These are phyloP conservation scores for Thymelicus acteon DNA, from an alignment of 2,888 invertebrate genomes.

Conservation along the genomic window DNA sequence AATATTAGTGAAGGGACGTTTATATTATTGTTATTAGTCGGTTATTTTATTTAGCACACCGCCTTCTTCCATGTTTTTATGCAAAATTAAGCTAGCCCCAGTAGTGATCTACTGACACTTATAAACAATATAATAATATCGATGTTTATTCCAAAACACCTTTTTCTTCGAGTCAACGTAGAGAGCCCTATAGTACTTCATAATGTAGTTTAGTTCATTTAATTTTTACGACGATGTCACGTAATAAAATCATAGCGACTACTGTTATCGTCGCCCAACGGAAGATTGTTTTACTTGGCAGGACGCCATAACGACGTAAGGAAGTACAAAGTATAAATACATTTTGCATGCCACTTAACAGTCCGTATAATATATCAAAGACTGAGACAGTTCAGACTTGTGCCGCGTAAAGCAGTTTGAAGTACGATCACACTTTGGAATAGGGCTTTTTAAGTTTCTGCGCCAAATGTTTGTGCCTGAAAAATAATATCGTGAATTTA, in stretches of 20 bases:
- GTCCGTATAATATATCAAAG: conserved; percentile 72
- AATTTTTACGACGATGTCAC: conserved; percentile 69
- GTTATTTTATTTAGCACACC: no score
- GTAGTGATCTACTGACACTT: no score
- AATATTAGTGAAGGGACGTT: no score
- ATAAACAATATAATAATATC: no score
- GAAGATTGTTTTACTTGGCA: conserved; percentile 83
- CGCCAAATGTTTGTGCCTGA: conserved; percentile 38
- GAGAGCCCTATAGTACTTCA: background rate
- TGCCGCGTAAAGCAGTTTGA: conserved; percentile 50
- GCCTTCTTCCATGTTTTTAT: no score
- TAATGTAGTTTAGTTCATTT: conserved; percentile 55
- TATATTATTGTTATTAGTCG: no score
- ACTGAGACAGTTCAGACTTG: conserved; percentile 61
- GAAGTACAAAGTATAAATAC: conserved; percentile 82
- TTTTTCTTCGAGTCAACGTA: no score
- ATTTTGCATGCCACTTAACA: conserved; percentile 84
- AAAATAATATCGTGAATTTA: conserved; percentile 38
- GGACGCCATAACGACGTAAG: conserved; percentile 79
- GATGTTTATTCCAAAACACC: no score
- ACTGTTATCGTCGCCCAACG: conserved; percentile 70
- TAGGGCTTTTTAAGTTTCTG: conserved; percentile 41
- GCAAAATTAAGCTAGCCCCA: no score
- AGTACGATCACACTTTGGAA: conserved; percentile 48
- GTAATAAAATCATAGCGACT: conserved; percentile 71